A percentile compares a stretch with the other conserved stretches of the same genome.
phyloP scores from a whole-genome alignment of 2,113 vertebrate genomes.

The Glaucidium brasilianum region DNA sequence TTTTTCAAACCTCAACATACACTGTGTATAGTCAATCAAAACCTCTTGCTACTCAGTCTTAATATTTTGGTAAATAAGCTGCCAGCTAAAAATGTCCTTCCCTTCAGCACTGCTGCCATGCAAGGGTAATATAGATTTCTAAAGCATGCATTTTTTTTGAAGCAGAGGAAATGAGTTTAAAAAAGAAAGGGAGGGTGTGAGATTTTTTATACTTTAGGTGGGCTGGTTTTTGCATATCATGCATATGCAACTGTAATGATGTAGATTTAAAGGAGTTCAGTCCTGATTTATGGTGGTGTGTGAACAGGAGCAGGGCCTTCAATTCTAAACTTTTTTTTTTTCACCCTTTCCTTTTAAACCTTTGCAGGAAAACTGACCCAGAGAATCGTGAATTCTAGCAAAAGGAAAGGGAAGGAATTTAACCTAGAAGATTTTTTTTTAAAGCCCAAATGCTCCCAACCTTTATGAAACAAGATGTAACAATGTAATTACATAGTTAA shows the following conservation, averaged over 20 bases:
- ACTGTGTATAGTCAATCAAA: background rate
- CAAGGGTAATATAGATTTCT: background rate
- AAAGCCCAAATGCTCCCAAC: background rate
- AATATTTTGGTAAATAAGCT: background rate
- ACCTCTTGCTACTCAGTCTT: background rate
- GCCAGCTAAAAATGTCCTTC: background rate
- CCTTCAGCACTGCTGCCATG: background rate
- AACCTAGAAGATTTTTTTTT: background rate
- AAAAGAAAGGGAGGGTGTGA: background rate
- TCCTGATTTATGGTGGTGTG: background rate
- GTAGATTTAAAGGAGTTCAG: background rate
- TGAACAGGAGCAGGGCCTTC: background rate
- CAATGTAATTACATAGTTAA: background rate
- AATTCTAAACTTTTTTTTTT: background rate
- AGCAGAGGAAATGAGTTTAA: background rate
- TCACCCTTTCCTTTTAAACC: background rate
- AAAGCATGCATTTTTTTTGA: background rate
- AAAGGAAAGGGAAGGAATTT: background rate
- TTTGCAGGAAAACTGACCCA: background rate
- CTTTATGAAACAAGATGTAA: background rate
- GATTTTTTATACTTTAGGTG: background rate
- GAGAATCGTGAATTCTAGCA: background rate
- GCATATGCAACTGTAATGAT: background rate
- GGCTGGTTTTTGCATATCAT: background rate
- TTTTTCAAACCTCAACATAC: background rate